phyloP scores from a whole-genome alignment of 2,113 vertebrate species.

The crab-eating macaque (Macaca fascicularis) region DNA sequence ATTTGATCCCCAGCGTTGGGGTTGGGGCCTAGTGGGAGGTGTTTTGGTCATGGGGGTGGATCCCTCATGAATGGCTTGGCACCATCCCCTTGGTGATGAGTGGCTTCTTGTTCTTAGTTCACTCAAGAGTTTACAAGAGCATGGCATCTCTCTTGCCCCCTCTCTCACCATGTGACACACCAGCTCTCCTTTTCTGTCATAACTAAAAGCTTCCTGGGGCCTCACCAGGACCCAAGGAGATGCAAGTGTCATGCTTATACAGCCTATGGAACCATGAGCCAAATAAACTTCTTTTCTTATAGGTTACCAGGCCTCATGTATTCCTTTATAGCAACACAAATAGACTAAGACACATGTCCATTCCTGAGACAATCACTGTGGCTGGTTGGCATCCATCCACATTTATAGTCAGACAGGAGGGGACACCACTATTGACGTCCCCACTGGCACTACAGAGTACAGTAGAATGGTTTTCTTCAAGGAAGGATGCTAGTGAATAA shows the following conservation, averaged over 20 bases:
- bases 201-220: neutral
- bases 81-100: neutral
- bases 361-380: neutral
- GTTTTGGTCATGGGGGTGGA: neutral
- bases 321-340: neutral
- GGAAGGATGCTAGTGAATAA: neutral
- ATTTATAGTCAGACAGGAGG: neutral
- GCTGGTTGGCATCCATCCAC: neutral
- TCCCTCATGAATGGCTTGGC: neutral
- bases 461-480: neutral
- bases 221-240: neutral
- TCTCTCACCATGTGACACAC: neutral
- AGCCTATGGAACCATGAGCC: neutral
- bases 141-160: neutral
- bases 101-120: neutral
- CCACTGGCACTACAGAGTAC: neutral
- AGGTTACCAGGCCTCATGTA: neutral
- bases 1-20: neutral
- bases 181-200: neutral
- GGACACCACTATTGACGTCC: neutral
- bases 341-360: neutral
- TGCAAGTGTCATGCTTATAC: neutral
- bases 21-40: neutral
- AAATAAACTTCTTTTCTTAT: neutral
- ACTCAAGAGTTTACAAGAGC: neutral